Conservation (phyloP, 1,140 invertebrate genomes). For the Saccostrea echinata region DNA sequence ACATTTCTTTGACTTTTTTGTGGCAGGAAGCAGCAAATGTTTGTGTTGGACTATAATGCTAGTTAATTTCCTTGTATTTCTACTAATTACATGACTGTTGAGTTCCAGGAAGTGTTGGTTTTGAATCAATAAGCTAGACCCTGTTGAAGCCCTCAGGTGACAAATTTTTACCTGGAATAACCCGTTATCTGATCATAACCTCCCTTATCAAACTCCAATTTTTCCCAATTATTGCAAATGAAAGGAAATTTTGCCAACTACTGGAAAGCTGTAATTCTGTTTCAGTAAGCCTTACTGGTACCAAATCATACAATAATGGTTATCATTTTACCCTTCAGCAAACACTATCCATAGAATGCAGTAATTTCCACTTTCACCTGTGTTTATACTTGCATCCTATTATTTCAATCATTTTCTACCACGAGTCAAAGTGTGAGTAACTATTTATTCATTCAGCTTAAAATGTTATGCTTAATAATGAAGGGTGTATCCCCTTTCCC, state of each 20-base stretch:
- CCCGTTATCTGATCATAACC: neutral
- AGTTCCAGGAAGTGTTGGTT: neutral
- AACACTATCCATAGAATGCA: neutral
- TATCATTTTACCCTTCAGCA: neutral
- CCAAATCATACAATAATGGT: neutral
- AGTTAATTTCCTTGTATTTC: slow-evolving; percentile 23
- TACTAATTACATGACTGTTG: slow-evolving; percentile 1
- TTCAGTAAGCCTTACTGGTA: neutral
- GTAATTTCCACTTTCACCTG: neutral
- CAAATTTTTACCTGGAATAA: slow-evolving; percentile 23
- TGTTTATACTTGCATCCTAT: neutral
- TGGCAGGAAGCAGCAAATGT: slow-evolving; percentile 22
- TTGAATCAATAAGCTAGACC: slow-evolving; percentile 16
- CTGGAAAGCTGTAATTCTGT: neutral
- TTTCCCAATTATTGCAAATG: slow-evolving; percentile 3
- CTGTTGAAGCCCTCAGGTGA: neutral
- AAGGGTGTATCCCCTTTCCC: neutral
- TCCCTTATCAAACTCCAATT: slow-evolving; percentile 25
- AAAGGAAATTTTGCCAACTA: neutral
- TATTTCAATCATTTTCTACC: neutral
- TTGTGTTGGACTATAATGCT: neutral
- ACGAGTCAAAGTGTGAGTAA: neutral
- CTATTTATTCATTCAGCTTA: neutral
- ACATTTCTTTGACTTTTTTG: slow-evolving; percentile 6
- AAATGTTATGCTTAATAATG: neutral